Percentiles rank a stretch among this genome's conserved stretches.
phyloP scores from a whole-genome alignment of 1,140 invertebrate species.

The Paraescarpia echinospica region DNA sequence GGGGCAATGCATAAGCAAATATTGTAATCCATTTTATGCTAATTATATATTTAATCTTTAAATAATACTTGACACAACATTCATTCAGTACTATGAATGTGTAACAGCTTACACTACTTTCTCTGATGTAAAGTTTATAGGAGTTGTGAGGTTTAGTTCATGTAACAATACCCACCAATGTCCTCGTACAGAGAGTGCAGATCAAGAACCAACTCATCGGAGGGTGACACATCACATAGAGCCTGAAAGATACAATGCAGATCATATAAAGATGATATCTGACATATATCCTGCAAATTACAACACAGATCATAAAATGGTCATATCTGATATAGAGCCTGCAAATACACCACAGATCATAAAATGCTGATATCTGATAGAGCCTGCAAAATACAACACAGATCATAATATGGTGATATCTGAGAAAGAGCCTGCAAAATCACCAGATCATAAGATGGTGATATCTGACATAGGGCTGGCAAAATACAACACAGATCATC shows the following conservation, averaged over 20 bases:
- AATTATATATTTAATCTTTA: background rate
- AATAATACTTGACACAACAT: background rate
- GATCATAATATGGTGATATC: background rate
- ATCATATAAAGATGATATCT: background rate
- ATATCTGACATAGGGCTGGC: background rate
- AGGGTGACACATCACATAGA: conserved; percentile 22
- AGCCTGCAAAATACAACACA: background rate
- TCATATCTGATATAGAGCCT: background rate
- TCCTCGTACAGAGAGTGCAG: conserved; percentile 14
- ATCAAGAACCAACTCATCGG: conserved; percentile 33
- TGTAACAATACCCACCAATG: background rate
- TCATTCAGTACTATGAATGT: background rate
- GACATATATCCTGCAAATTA: background rate
- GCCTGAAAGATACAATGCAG: background rate
- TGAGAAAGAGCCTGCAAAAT: background rate
- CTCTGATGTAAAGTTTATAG: background rate
- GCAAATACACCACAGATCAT: background rate
- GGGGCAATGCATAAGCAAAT: background rate
- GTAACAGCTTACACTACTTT: background rate
- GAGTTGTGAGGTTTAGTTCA: background rate
- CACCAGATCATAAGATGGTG: background rate
- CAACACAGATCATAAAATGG: background rate
- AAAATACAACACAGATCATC: background rate
- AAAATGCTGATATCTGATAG: background rate
- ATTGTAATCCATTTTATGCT: no score